Conservation (phyloP, 2,797 vertebrate species). For the Arctocebus calabarensis region DNA sequence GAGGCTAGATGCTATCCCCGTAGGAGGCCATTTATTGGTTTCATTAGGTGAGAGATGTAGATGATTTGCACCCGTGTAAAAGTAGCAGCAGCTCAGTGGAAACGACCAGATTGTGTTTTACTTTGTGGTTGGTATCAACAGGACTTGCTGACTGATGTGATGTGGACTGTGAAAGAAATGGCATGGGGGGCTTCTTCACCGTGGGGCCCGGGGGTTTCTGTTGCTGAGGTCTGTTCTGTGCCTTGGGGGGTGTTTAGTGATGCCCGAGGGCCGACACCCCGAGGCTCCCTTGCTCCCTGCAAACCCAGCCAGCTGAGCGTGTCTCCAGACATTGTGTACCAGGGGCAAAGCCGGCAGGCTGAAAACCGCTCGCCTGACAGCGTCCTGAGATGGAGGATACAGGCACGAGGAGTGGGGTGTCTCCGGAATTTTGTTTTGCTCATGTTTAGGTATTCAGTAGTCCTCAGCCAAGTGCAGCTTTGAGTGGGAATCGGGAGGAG, state of each 20-base stretch:
- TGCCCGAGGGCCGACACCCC: neutral
- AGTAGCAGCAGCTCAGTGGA: neutral
- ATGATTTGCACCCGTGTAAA: neutral
- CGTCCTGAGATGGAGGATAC: neutral
- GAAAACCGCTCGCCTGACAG: neutral
- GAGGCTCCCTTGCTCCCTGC: neutral
- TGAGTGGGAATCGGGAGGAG: neutral
- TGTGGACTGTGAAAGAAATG: neutral
- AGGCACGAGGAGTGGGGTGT: neutral
- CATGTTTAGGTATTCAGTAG: neutral
- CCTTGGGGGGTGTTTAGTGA: neutral
- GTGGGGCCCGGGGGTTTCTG: neutral
- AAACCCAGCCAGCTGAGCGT: neutral
- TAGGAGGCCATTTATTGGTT: neutral
- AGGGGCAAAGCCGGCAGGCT: neutral
- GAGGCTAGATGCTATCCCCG: neutral
- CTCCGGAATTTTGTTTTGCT: neutral
- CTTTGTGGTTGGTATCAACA: neutral
- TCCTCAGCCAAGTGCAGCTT: neutral
- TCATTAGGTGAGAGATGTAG: neutral
- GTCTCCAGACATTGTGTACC: neutral
- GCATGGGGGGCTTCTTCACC: neutral
- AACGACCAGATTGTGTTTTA: neutral
- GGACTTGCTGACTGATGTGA: neutral
- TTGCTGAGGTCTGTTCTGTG: neutral